phyloP scores from a whole-genome alignment of 2,113 vertebrate species.

The Chitala chitala region DNA sequence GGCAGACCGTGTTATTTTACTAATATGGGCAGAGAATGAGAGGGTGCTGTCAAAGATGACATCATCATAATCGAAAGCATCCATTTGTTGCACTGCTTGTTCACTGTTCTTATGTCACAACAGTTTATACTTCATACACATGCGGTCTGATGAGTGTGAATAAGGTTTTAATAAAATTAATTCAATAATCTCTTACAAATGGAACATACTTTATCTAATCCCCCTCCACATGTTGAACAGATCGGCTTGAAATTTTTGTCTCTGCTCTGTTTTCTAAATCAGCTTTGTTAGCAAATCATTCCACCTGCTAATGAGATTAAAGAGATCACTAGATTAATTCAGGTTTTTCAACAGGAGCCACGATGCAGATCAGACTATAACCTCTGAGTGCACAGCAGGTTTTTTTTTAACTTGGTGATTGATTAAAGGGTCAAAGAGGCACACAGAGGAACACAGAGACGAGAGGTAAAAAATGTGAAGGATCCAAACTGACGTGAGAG shows the following conservation, averaged over 20 bases:
- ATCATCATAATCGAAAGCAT: too few relatives aligned
- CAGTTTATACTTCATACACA: not conserved
- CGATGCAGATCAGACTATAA: conserved; percentile 8
- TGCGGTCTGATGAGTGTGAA: not conserved
- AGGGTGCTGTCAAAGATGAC: too few relatives aligned
- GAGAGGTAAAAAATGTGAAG: too few relatives aligned
- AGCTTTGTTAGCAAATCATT: conserved; percentile 41
- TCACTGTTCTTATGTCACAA: not conserved
- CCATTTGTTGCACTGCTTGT: not conserved
- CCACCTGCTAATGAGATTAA: conserved; percentile 64
- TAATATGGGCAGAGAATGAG: too few relatives aligned
- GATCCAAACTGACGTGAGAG: not conserved
- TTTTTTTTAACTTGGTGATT: not conserved
- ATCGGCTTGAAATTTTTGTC: not conserved
- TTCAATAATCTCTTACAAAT: not conserved
- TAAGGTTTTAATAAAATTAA: not conserved
- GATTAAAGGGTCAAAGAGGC: not conserved
- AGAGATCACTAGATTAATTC: conserved; percentile 53
- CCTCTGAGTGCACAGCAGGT: conserved; percentile 34
- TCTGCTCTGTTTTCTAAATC: conserved; percentile 16
- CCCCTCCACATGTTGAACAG: not conserved
- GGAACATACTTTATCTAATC: not conserved
- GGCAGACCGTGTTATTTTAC: too few relatives aligned
- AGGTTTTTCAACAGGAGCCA: conserved; percentile 42
- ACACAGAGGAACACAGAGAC: not conserved